These are phyloP conservation scores for Apotomis capreana DNA, from an alignment of 2,888 invertebrate species.

Conservation along the genomic window DNA sequence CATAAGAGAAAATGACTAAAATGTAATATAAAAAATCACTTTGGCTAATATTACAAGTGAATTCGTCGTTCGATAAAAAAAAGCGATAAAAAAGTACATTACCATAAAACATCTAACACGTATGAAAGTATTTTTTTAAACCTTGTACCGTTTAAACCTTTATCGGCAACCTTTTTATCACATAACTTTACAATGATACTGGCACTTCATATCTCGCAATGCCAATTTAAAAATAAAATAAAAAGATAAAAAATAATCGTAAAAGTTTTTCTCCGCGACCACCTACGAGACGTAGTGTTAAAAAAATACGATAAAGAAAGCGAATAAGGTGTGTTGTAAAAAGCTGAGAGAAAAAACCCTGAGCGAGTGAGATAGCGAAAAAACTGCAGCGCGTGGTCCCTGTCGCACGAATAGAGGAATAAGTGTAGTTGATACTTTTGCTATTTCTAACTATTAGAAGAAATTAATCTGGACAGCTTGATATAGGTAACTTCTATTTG, in stretches of 20 bases:
- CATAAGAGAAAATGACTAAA: no score
- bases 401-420: conserved; percentile 62
- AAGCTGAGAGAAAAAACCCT: conserved; percentile 71
- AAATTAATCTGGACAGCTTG: background rate
- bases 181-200: conserved; percentile 25
- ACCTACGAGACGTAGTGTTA: conserved; percentile 57
- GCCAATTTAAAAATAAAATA: conserved; percentile 39
- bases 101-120: conserved; percentile 22
- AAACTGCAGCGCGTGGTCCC: conserved; percentile 69
- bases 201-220: conserved; percentile 34
- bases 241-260: conserved; percentile 22
- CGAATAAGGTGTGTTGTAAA: conserved; percentile 62
- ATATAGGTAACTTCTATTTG: no score
- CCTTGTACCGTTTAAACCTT: conserved; percentile 27
- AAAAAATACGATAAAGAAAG: conserved; percentile 66
- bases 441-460: conserved; percentile 16
- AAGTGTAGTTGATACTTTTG: conserved; percentile 65
- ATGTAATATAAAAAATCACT: no score
- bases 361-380: conserved; percentile 61
- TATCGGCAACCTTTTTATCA: conserved; percentile 29
- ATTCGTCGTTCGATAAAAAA: background rate
- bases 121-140: conserved; percentile 19
- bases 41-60: no score
- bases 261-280: conserved; percentile 51
- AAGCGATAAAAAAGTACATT: conserved; percentile 1